These are phyloP conservation scores for Percopsis transmontana DNA, from an alignment of 2,113 vertebrate species.

Conservation along the genomic window DNA sequence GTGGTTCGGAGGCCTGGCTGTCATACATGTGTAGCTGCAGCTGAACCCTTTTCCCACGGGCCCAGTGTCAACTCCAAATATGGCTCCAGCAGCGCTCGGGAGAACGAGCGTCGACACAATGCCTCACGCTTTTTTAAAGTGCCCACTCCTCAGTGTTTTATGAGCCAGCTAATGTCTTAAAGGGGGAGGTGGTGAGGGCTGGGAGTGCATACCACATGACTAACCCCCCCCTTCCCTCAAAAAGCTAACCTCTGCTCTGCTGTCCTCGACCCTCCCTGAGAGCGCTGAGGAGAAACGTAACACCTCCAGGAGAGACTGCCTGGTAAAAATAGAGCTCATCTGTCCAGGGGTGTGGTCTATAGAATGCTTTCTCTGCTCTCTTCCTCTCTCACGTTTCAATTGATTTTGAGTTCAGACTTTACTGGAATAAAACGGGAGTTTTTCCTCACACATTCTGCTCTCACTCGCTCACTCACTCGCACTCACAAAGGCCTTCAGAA, in stretches of 20 bases:
- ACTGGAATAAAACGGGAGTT: neutral
- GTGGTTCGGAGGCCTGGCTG: neutral
- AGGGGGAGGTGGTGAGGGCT: constrained; percentile 1
- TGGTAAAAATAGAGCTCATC: constrained; percentile 79
- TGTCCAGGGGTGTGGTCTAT: constrained; percentile 60
- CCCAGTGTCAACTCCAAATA: constrained; percentile 60
- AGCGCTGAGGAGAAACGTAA: constrained; percentile 64
- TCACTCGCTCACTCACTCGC: constrained; percentile 2
- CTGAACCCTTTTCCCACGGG: constrained; percentile 4
- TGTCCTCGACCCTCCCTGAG: neutral
- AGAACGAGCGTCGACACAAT: constrained; percentile 52
- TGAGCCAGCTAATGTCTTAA: constrained; percentile 4
- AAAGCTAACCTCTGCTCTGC: neutral
- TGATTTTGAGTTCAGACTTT: neutral
- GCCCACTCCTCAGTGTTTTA: constrained; percentile 26
- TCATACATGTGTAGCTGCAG: too few species aligned
- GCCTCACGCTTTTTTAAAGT: constrained; percentile 69
- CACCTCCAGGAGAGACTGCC: constrained; percentile 52
- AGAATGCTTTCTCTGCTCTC: neutral
- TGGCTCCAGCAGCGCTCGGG: constrained; percentile 46
- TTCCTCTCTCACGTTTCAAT: neutral
- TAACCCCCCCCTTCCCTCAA: constrained; percentile 7
- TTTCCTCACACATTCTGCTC: neutral
- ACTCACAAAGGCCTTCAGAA: constrained; percentile 28
- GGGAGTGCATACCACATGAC: neutral